A percentile compares a stretch with the other conserved stretches of the same genome.
phyloP scores from a whole-genome alignment of 2,113 vertebrate species.

The Sinocyclocheilus grahami region DNA sequence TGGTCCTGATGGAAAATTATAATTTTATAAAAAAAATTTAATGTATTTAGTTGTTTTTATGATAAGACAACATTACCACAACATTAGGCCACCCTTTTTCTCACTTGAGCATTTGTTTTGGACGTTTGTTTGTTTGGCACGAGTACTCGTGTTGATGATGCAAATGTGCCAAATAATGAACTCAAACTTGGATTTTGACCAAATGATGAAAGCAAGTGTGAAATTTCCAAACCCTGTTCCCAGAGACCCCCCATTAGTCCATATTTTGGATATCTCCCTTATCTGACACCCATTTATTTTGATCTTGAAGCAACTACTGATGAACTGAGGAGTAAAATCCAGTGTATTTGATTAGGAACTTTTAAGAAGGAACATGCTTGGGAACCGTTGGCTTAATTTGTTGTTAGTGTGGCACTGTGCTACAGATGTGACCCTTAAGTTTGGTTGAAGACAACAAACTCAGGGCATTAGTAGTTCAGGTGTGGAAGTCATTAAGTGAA shows the following conservation, averaged over 20 bases:
- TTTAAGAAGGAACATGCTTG: not conserved
- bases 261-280: not conserved
- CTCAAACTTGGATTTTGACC: not conserved
- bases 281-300: not conserved
- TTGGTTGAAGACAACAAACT: not conserved
- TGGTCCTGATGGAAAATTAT: no score
- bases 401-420: not conserved
- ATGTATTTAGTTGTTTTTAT: not conserved
- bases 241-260: not conserved
- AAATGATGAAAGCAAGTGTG: not conserved
- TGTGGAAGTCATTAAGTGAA: conserved; percentile 35
- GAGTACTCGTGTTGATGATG: not conserved
- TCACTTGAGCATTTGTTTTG: not conserved
- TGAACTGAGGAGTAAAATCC: not conserved
- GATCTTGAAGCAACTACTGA: not conserved
- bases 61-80: not conserved
- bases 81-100: not conserved
- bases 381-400: not conserved
- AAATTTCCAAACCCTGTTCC: not conserved
- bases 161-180: not conserved
- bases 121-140: not conserved
- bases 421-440: not conserved
- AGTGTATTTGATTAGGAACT: not conserved
- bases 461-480: not conserved
- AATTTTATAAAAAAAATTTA: no score